phyloP scores from a whole-genome alignment of 2,888 invertebrate species.

The Micoletzkya japonica region DNA sequence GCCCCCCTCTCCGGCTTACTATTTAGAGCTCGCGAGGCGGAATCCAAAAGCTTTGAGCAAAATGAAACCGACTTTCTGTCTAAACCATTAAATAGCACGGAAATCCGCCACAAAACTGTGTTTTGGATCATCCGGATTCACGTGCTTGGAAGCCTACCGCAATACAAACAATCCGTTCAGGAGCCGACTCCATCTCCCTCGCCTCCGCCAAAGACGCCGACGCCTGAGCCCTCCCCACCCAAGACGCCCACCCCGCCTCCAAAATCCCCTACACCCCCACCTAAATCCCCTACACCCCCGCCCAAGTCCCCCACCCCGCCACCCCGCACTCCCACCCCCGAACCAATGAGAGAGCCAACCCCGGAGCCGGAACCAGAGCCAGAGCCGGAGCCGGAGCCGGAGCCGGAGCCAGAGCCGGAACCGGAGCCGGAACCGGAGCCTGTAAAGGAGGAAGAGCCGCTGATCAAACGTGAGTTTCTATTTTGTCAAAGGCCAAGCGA shows the following conservation, averaged over 20 bases:
- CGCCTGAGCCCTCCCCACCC: background rate
- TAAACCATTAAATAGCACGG: too few species aligned
- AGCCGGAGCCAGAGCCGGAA: slow-evolving; percentile 31
- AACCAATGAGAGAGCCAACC: slow-evolving; percentile 31
- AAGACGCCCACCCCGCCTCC: background rate
- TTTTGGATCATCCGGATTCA: too few species aligned
- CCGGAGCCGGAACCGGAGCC: slow-evolving; percentile 46
- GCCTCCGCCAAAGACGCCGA: background rate
- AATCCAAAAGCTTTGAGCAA: too few species aligned
- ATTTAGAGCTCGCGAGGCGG: too few species aligned
- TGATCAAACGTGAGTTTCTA: slow-evolving; percentile 5
- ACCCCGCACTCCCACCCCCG: slow-evolving; percentile 27
- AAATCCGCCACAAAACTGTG: too few species aligned
- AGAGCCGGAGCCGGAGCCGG: slow-evolving; percentile 36
- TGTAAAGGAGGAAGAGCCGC: slow-evolving; percentile 29
- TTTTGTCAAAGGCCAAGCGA: background rate
- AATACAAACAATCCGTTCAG: too few species aligned
- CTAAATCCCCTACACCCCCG: background rate
- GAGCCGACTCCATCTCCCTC: slow-evolving; percentile 24
- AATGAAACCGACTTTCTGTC: too few species aligned
- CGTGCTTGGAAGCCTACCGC: too few species aligned
- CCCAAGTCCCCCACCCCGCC: slow-evolving; percentile 30
- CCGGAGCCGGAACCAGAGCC: slow-evolving; percentile 37
- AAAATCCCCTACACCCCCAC: slow-evolving; percentile 30
- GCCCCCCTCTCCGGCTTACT: too few species aligned